Evolutionary conservation across 2,888 invertebrate species (phyloP), one percentile per base, ranked within the genome.

Genomic region (Eurytoma californica): DNA sequence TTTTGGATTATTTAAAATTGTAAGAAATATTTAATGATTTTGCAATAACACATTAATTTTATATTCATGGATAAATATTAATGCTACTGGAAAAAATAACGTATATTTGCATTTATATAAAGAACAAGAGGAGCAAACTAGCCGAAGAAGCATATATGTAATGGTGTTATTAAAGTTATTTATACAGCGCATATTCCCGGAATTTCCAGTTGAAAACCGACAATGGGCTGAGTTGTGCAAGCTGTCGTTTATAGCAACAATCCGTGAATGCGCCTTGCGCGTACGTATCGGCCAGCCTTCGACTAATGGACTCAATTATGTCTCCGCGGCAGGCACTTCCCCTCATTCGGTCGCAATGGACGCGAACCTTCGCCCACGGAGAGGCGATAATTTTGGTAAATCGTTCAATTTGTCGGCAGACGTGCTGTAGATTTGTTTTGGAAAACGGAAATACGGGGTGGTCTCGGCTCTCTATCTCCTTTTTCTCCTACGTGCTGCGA

Each of bases 281-380:
- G 67, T 28, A 63, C 30, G 67, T 28, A 63, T 20, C 58, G 67
- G 60, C 72, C 30, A 53, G 72, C 79, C 77, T 66, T 73, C 60
- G 80, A 84, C 83, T 83, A 83, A 84, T 84, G 77, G 84, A 74
- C 76, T 82, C 81, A 82, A 84, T 84, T 84, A 83, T 80, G 80
- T 79, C 76, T 67, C 68, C 47, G 30, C 14, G 9, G 39, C 30
- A 51, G 3, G 58, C 12, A 20, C 3, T 70, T 72, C 58, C 79
- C 76, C 61, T 61, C 24, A 58, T 79, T 66, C 68, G 63, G 39
- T 75, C 24, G 76, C 70, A 80, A 77, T 70, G 74, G 80, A 61
- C 75, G 66, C 51, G 61, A 57, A 20, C 66, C 57, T 76, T 57
- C 30, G 53, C 20, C 39, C 76, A 68, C 67, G 61, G 16, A 65